Conservation (phyloP, 1,140 invertebrate species). For the Drosophila santomea region DNA sequence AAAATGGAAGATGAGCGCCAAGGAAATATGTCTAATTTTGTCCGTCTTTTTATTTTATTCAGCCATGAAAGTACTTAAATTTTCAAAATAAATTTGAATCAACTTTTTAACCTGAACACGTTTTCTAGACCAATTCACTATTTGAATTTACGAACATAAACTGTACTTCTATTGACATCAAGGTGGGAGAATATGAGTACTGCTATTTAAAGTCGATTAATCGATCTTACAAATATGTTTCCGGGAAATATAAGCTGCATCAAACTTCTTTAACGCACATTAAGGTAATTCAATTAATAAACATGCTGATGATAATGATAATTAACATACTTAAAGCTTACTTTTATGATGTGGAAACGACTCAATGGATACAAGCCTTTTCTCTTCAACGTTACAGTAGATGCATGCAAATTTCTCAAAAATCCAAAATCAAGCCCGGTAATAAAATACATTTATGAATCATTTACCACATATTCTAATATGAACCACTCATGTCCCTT, state of each 20-base stretch:
- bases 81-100: not conserved
- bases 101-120: not conserved
- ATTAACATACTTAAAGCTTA: not conserved
- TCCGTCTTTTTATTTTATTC: not conserved
- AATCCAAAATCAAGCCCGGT: not conserved
- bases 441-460: not conserved
- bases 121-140: not conserved
- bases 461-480: not conserved
- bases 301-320: not conserved
- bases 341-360: not conserved
- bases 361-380: not conserved
- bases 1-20: not conserved
- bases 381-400: not conserved
- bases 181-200: slow-evolving; percentile 1
- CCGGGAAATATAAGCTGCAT: not conserved
- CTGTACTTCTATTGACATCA: slow-evolving; percentile 4
- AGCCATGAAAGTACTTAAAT: not conserved
- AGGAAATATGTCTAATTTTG: not conserved
- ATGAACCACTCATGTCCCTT: not conserved
- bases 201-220: slow-evolving; percentile 26
- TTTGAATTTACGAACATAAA: slow-evolving; percentile 28
- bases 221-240: slow-evolving; percentile 10
- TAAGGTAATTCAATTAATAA: not conserved
- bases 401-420: not conserved
- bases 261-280: not conserved